These are phyloP conservation scores for Podocnemis expansa DNA, from an alignment of 2,113 vertebrate genomes.

Conservation along the genomic window DNA sequence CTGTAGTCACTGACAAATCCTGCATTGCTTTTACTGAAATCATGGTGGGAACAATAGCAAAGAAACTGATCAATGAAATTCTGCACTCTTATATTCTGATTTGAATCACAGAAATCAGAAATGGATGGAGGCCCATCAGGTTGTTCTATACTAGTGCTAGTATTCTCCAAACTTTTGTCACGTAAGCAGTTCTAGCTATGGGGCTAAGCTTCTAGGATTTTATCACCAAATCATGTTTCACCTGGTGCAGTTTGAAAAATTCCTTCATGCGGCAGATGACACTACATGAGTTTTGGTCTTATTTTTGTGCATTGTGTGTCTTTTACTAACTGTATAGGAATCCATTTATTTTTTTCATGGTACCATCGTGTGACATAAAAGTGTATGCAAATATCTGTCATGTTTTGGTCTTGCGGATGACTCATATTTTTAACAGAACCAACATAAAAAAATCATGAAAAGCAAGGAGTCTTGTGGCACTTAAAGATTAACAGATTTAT, in stretches of 20 bases:
- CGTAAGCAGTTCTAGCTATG: background rate
- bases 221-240: background rate
- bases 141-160: background rate
- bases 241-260: background rate
- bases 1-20: background rate
- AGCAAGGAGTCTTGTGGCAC: too few relatives aligned
- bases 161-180: background rate
- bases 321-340: too few relatives aligned
- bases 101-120: accelerated
- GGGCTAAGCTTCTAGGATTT: background rate
- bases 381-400: accelerated
- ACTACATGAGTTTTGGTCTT: accelerated
- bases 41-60: background rate
- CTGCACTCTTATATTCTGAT: background rate
- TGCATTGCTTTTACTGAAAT: background rate
- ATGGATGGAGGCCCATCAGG: accelerated
- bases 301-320: background rate
- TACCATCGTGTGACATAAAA: accelerated
- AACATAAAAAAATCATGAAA: too few relatives aligned
- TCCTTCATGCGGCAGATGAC: background rate
- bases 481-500: too few relatives aligned
- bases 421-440: background rate
- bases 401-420: background rate
- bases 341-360: too few relatives aligned
- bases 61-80: background rate